Base-by-base conservation (phyloP, 2,888 invertebrate genomes). In the Megamerina dolium region DNA sequence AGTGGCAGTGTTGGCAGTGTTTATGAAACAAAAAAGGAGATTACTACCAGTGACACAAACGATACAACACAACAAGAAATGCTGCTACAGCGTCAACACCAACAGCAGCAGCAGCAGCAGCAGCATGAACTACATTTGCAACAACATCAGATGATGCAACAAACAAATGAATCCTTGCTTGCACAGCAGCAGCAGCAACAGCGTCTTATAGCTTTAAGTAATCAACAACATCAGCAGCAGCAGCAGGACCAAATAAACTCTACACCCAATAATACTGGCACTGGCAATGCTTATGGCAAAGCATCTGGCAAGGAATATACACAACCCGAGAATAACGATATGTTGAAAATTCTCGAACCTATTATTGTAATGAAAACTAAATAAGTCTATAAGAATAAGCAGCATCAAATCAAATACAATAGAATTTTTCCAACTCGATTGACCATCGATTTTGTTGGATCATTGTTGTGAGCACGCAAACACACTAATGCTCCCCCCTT, bases 281-380 rank as follows among this genome's bases (percentile, higher is more conserved):
- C 34, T 30, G 38, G 32, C 20, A 17, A 54, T 32, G 50, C 55
- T 31, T 58, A 57, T 39, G 56, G 50, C 6, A 59, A 59, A 46
- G 56, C 59, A 39, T 57, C 62, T 18, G 55, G 57, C 37, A 63
- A 63, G 46, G 63, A 63, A 46, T 63, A 59, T 43, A 54, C 55
- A 16, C 62, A 62, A 52, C 60, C 60, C 13, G 70, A 70, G 41
- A 70, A 70, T 53, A 70, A 68, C 43, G 71, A 70, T 50, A 70
- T 71, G 57, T 59, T 71, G 35, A 71, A 71, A 59, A 70, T 71
- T 53, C 67, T 71, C 52, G 72, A 71, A 60, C 71, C 72, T 41
- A 71, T 71, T 50, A 71, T 72, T 53, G 69, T 70, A 43, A 71
- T 71, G 72, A 70, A 71, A 59, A 70, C 71, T 46, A 71, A 70